These are phyloP conservation scores for Branchellion lobata DNA, from an alignment of 2,888 invertebrate species.

Conservation along the genomic window DNA sequence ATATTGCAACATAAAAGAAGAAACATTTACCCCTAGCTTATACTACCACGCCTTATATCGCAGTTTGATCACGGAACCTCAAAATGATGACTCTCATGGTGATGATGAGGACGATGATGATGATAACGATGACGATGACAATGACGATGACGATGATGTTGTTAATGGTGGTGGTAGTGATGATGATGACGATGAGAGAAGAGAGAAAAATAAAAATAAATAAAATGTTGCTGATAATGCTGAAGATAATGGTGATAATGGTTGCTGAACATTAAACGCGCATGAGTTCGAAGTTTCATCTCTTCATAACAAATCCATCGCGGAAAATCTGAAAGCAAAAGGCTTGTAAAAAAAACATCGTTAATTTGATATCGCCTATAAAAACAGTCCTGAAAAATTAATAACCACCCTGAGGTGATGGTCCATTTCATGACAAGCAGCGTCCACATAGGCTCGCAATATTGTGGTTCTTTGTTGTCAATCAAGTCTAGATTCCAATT, in stretches of 20 bases:
- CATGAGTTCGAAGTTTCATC: no score
- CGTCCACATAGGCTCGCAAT: no score
- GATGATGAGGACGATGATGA: no score
- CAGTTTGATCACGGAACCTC: background rate
- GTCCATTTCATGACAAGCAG: no score
- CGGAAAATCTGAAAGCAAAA: background rate
- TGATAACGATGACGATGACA: no score
- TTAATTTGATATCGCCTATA: background rate
- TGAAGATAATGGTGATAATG: no score
- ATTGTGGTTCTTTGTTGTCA: no score
- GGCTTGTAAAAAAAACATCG: background rate
- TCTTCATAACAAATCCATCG: background rate
- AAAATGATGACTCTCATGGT: background rate
- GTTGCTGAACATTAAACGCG: no score
- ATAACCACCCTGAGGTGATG: background rate
- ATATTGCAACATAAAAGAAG: background rate
- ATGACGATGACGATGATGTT: no score
- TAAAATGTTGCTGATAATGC: no score
- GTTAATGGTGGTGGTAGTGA: no score
- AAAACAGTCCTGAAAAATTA: background rate
- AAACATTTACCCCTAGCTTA: slow-evolving; percentile 7
- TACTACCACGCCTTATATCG: slow-evolving; percentile 6
- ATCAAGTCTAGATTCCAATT: no score
- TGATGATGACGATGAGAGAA: background rate
- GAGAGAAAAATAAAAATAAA: background rate